Evolutionary conservation across 2,797 vertebrate species (phyloP).

Genomic region (Gallinago nigripennis): DNA sequence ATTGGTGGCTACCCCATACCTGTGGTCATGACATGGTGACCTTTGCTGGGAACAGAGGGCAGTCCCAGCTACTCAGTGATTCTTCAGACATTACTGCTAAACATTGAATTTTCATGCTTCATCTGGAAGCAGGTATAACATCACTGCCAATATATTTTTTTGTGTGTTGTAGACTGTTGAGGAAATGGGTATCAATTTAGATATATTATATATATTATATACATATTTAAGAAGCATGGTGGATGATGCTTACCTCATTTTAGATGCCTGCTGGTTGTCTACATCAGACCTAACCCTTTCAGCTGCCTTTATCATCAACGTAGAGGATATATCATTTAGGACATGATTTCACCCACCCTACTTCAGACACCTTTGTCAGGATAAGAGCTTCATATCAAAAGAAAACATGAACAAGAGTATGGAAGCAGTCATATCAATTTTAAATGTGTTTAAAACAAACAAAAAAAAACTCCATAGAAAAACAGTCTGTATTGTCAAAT

Average conservation of each 20-base stretch:
- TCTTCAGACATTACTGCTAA: neutral
- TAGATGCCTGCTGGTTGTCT: neutral
- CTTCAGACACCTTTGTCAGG: neutral
- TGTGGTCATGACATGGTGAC: neutral
- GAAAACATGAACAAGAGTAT: neutral
- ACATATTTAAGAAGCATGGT: neutral
- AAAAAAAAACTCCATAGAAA: neutral
- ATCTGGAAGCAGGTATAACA: neutral
- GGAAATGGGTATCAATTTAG: neutral
- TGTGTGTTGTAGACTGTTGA: neutral
- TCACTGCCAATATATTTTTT: neutral
- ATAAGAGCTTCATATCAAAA: neutral
- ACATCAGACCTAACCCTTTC: neutral
- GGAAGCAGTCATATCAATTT: neutral
- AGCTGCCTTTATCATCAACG: neutral
- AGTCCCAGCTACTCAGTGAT: neutral
- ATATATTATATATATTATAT: neutral
- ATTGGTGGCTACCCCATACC: accelerated
- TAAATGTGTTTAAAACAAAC: neutral
- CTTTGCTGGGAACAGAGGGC: neutral
- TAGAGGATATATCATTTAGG: neutral
- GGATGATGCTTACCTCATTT: neutral
- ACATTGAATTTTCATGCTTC: neutral
- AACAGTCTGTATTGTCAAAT: neutral
- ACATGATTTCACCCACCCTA: neutral